Percentiles rank a stretch among this genome's conserved stretches.
phyloP scores from a whole-genome alignment of 2,797 vertebrate species.

The Cyprinodon diabolis region DNA sequence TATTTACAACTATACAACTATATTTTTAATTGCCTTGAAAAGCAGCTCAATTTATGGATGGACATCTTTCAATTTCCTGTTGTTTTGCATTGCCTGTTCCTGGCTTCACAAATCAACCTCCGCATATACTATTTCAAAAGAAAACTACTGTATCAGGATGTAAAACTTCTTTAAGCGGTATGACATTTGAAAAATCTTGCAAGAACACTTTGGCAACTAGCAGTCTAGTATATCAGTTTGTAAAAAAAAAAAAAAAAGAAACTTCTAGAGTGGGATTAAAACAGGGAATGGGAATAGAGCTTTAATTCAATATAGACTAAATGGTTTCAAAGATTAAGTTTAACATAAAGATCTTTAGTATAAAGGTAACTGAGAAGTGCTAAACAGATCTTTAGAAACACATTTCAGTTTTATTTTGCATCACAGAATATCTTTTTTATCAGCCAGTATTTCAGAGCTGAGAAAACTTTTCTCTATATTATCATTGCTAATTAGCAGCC shows the following conservation, averaged over 20 bases:
- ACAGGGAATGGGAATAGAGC: neutral
- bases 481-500: conserved; percentile 32
- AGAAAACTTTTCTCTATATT: conserved; percentile 20
- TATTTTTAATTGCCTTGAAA: neutral
- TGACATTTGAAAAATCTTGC: neutral
- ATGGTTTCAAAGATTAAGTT: neutral
- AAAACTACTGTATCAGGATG: neutral
- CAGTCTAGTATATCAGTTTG: neutral
- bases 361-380: conserved; percentile 1
- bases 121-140: neutral
- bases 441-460: conserved; percentile 1
- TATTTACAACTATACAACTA: neutral
- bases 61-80: neutral
- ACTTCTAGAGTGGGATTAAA: neutral
- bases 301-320: neutral
- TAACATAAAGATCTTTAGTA: neutral
- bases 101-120: neutral
- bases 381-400: conserved; percentile 11
- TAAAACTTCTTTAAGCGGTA: neutral
- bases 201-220: neutral
- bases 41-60: neutral
- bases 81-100: neutral
- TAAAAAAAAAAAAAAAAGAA: neutral
- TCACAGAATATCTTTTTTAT: neutral
- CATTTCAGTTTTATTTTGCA: conserved; percentile 1